Base-by-base conservation (phyloP, 2,888 invertebrate genomes). In the Drosophila barbarae region DNA sequence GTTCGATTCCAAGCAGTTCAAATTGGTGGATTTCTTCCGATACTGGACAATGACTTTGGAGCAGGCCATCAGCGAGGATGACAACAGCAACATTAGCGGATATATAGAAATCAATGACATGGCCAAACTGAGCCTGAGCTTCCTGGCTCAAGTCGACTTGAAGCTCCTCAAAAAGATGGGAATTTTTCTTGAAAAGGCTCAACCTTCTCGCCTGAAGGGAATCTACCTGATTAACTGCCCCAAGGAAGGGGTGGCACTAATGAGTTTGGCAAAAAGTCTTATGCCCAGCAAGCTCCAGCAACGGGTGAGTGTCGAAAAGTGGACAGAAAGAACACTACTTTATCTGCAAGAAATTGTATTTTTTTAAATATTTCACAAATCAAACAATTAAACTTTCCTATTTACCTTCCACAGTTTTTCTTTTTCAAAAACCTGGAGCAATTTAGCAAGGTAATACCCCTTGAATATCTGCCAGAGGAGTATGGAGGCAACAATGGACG, bases 401-500 rank as follows among this genome's bases (percentile, higher is more conserved):
- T 23, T 23, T 23, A 23, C 23, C 10, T 2, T 34, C 5, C 38
- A 36, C 85, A 93, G 93, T 74, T 93, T 47, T 89, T 88, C 84
- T 88, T 92, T 30, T 91, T 93, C 72, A 71, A 77, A n/a, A 76
- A 74, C 26, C 18, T 86, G n/a, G 86, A 87, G 5, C 52, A 74
- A 5, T 67, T 87, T 0, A 73, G 66, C 23, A 89, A 92, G 74
- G 77, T 90, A 46, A 89, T 93, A 41, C 92, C 93, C 0, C 90
- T 90, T 76, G 90, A 91, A 15, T 88, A 91, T 56, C 85, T 94
- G 44, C 94, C 93, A 1, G 89, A 87, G 18, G 93, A 94, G 76
- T 93, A 93, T 73, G 93, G 93, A 18, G 94, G 94, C 7, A 89
- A 89, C 15, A 85, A 84, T 66, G 92, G 90, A 28, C 92, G 92